Percentiles rank a stretch among this genome's conserved stretches.
phyloP scores from a whole-genome alignment of 2,113 vertebrate species.

The Pelecanus crispus region DNA sequence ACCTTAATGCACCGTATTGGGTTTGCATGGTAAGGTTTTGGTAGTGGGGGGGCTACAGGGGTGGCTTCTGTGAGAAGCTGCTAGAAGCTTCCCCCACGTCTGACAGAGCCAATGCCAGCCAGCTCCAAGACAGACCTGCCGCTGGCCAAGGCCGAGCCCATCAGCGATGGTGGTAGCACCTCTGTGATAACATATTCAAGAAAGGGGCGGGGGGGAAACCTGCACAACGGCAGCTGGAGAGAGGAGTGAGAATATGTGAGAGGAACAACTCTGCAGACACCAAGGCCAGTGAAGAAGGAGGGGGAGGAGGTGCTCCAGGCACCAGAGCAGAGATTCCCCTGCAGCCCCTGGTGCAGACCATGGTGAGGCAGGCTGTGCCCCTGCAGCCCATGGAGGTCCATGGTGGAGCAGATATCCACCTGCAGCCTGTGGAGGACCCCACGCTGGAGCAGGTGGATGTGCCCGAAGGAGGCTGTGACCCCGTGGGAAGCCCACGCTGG shows the following conservation, averaged over 20 bases:
- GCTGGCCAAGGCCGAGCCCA: neutral
- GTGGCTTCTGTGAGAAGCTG: neutral
- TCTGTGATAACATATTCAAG: neutral
- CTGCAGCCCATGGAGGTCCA: neutral
- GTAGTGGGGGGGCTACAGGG: neutral
- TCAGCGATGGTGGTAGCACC: neutral
- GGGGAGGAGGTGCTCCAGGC: neutral
- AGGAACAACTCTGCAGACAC: neutral
- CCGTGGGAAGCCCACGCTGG: no score
- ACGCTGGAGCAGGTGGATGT: no score
- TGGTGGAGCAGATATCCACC: neutral
- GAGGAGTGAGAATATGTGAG: neutral
- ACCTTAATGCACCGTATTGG: neutral
- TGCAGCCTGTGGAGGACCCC: neutral
- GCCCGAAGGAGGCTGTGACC: no score
- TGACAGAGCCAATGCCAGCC: neutral
- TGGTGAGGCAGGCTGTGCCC: neutral
- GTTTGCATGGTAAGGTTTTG: neutral
- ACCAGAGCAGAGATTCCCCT: neutral
- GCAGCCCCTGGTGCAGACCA: neutral
- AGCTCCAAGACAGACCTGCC: neutral
- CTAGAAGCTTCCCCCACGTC: neutral
- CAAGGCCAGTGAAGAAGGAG: neutral
- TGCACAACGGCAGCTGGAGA: neutral
- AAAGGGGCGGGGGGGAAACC: neutral